Conservation (phyloP, 2,797 vertebrate species). For the Urosaurus nigricauda region DNA sequence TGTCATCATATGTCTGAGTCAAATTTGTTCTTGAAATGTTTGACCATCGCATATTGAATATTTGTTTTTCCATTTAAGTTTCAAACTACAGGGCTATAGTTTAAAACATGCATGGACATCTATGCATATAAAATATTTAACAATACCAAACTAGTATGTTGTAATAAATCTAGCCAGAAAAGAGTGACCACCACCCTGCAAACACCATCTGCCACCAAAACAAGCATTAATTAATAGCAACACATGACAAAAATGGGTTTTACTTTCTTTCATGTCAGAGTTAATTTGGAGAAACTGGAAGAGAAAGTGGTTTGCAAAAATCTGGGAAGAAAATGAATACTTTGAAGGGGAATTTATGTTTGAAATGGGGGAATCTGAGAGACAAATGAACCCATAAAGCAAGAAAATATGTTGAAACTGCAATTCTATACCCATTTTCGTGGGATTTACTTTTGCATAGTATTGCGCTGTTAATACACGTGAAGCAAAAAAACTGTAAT, state of each 20-base stretch:
- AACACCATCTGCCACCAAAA: too few species aligned
- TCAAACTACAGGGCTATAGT: not conserved
- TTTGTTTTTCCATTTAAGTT: too few species aligned
- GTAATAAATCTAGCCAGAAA: too few species aligned
- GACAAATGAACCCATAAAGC: not conserved
- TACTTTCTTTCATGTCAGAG: too few species aligned
- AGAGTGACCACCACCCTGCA: too few species aligned
- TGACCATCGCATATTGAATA: too few species aligned
- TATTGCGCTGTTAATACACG: too few species aligned
- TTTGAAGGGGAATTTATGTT: not conserved
- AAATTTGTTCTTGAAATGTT: too few species aligned
- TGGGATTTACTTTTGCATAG: not conserved
- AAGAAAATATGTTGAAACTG: not conserved
- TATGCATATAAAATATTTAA: not conserved
- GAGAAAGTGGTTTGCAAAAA: not conserved
- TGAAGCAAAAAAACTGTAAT: not conserved
- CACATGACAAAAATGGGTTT: not conserved
- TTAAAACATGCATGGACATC: too few species aligned
- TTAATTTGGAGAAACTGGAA: not conserved
- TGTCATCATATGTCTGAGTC: too few species aligned
- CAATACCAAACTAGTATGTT: too few species aligned
- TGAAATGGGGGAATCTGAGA: not conserved
- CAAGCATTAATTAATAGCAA: not conserved
- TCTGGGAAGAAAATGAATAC: not conserved
- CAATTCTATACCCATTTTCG: not conserved